phyloP scores from a whole-genome alignment of 1,140 invertebrate genomes.

The Bombus consobrinus region DNA sequence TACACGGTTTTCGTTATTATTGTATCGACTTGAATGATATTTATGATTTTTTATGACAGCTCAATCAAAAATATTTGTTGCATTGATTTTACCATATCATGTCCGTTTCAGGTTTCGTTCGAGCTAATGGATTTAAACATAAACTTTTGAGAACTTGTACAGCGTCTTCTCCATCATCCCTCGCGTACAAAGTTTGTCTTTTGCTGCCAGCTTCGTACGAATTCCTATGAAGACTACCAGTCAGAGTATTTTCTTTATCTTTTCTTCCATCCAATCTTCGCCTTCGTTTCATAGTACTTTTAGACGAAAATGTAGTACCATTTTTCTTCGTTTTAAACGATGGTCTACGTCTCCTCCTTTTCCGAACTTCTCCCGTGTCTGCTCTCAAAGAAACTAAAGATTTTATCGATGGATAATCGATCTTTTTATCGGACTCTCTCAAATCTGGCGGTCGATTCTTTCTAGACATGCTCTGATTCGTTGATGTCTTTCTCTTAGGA shows the following conservation, averaged over 20 bases:
- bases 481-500: conserved; percentile 57
- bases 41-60: neutral
- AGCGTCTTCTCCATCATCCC: conserved; percentile 77
- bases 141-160: conserved; percentile 76
- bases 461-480: conserved; percentile 18
- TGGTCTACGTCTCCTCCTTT: conserved; percentile 39
- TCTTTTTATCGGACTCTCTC: conserved; percentile 14
- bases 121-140: conserved; percentile 79
- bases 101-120: conserved; percentile 72
- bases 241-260: conserved; percentile 42
- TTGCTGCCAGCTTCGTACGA: conserved; percentile 64
- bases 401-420: conserved; percentile 28
- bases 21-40: neutral
- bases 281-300: conserved; percentile 58
- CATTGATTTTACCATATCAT: conserved; percentile 78
- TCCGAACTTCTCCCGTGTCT: neutral
- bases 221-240: conserved; percentile 39
- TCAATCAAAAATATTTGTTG: neutral
- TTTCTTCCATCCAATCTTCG: conserved; percentile 28
- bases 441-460: neutral
- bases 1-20: neutral
- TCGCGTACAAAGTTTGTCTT: conserved; percentile 79
- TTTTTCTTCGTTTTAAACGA: conserved; percentile 62
- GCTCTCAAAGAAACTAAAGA: conserved; percentile 13
- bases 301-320: conserved; percentile 65